Base-by-base conservation (phyloP, 2,113 vertebrate species). In the Elanus axillaris region DNA sequence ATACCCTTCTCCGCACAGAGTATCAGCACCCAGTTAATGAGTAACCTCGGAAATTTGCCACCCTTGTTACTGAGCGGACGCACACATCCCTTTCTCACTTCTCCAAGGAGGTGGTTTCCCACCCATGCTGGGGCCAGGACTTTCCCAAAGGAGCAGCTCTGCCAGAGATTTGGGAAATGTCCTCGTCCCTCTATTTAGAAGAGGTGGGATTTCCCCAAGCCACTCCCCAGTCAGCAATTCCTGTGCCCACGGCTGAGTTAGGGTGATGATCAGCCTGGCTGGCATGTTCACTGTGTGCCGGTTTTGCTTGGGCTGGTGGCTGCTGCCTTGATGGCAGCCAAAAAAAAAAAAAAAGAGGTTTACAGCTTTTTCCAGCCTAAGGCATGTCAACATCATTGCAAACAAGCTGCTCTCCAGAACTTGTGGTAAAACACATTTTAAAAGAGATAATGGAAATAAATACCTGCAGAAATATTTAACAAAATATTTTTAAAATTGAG, bases 201-300 rank as follows among this genome's bases (percentile, higher is more conserved):
- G 48, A 47, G 12, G 17, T 63, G 42, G 42, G 48, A 32, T 63
- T 84, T 56, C 31, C 78, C 22, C 1, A 0, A 66, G 43, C 26
- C 1, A 0, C 25, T 64, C 31, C 36, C 38, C 1, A 1, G 10
- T 5, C 47, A n/a, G 48, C 31, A 12, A 4, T 77, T 56, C 27
- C 55, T 55, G 55, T 48, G n/a, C n/a, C 79, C 13, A 0, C 12
- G 31, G 55, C 47, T 5, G 19, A 62, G 34, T n/a, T 34, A 22
- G 16, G 38, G 53, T 55, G 72, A 26, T 15, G 29, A 15, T 18
- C 25, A 5, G 29, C 63, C 53, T 13, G 13, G 43, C 53, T 8
- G 18, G 48, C n/a, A 8, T 4, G 11, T n/a, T 43, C 1, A 1
- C 42, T 15, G 5, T 2, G 2, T 13, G 73, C 47, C 0, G 0